phyloP scores from a whole-genome alignment of 2,888 invertebrate species.

The Villa cingulata region DNA sequence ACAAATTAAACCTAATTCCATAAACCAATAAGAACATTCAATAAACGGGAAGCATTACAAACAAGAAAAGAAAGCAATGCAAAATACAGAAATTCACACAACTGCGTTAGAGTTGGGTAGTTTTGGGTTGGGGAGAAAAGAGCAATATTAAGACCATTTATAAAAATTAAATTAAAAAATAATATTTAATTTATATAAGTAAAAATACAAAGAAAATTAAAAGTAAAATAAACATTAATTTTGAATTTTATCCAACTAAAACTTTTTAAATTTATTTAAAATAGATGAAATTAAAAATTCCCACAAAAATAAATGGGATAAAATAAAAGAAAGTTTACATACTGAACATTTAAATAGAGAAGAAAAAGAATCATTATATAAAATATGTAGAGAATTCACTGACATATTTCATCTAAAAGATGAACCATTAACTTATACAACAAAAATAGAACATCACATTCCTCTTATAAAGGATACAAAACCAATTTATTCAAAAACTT shows the following conservation, averaged over 20 bases:
- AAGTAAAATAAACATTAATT: neutral
- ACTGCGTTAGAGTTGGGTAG: too few relatives aligned
- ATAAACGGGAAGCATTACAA: too few relatives aligned
- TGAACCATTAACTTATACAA: neutral
- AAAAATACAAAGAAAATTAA: neutral
- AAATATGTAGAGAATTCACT: conserved; percentile 3
- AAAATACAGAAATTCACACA: too few relatives aligned
- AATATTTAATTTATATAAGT: neutral
- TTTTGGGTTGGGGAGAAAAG: too few relatives aligned
- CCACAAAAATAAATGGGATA: conserved; percentile 1
- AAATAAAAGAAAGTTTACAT: neutral
- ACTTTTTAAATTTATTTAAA: neutral
- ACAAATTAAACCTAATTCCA: too few relatives aligned
- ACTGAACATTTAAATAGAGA: conserved; percentile 3
- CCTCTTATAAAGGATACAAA: conserved; percentile 2
- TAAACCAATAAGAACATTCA: too few relatives aligned
- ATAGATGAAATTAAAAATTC: too few relatives aligned
- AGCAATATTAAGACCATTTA: too few relatives aligned
- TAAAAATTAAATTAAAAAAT: too few relatives aligned
- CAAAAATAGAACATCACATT: conserved; percentile 2
- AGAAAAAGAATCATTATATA: neutral
- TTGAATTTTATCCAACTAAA: neutral
- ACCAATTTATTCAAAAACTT: neutral
- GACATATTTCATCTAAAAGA: conserved; percentile 2
- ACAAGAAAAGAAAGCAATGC: too few relatives aligned